Evolutionary conservation across 2,113 vertebrate genomes (phyloP).

Genomic region (Xyrauchen texanus): DNA sequence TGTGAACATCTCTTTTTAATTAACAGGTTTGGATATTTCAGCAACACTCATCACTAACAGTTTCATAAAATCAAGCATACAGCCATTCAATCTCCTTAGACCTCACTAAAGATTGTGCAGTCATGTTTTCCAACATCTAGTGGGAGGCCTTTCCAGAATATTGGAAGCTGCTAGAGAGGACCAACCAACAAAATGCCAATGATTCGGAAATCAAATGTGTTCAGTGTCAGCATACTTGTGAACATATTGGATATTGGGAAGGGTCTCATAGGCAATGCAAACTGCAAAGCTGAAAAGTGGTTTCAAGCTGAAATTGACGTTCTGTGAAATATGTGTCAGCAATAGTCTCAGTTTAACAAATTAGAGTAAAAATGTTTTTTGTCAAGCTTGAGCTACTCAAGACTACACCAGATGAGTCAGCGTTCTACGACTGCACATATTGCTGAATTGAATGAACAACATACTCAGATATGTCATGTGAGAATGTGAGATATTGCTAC

Average conservation of each 20-base stretch:
- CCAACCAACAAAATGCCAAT: too few species aligned
- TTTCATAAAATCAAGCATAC: too few species aligned
- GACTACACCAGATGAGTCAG: neutral
- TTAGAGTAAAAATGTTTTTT: neutral
- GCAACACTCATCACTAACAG: too few species aligned
- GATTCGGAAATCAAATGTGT: too few species aligned
- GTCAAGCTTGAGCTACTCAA: slow-evolving; percentile 10
- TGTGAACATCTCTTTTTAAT: too few species aligned
- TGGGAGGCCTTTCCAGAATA: too few species aligned
- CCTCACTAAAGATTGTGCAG: too few species aligned
- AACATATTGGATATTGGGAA: slow-evolving; percentile 54
- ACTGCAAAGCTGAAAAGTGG: slow-evolving; percentile 53
- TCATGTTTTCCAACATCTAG: too few species aligned
- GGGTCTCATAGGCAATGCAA: slow-evolving; percentile 43
- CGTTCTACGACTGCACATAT: neutral
- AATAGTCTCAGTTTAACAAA: neutral
- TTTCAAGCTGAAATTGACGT: slow-evolving; percentile 7
- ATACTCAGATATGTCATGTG: too few species aligned
- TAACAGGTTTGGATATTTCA: too few species aligned
- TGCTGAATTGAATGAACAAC: neutral
- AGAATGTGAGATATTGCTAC: neutral
- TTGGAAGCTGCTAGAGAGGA: too few species aligned
- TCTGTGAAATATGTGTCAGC: slow-evolving; percentile 7
- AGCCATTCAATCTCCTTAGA: too few species aligned
- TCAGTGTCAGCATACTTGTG: slow-evolving; percentile 17